These are phyloP conservation scores for Danio aesculapii DNA, from an alignment of 2,797 vertebrate species.

Conservation along the genomic window DNA sequence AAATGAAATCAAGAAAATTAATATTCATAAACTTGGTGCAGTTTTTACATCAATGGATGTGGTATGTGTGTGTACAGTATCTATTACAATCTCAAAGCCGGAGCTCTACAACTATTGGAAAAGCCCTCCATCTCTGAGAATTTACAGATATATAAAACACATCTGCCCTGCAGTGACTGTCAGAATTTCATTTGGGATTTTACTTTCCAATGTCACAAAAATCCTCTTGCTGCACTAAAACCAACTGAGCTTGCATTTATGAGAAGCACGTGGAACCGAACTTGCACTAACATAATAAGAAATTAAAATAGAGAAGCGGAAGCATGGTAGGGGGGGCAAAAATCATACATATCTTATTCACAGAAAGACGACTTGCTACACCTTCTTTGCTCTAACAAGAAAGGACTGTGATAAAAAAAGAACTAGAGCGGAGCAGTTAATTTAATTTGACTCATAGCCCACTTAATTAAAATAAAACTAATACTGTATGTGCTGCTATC, in stretches of 20 bases:
- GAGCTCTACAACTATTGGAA: neutral
- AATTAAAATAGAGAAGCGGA: neutral
- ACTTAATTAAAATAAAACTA: constrained; percentile 6
- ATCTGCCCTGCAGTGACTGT: neutral
- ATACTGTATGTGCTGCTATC: neutral
- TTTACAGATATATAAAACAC: constrained; percentile 23
- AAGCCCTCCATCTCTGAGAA: constrained; percentile 16
- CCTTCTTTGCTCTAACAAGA: constrained; percentile 2
- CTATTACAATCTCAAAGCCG: neutral
- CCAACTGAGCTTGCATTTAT: neutral
- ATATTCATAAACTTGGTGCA: constrained; percentile 31
- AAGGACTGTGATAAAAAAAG: neutral
- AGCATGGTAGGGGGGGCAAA: neutral
- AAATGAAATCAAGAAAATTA: constrained; percentile 33
- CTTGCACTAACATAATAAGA: neutral
- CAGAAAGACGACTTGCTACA: neutral
- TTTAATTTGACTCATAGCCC: constrained; percentile 11
- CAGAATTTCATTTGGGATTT: neutral
- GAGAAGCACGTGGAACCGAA: neutral
- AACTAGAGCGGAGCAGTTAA: neutral
- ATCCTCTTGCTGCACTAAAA: neutral
- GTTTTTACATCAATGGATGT: neutral
- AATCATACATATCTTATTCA: neutral
- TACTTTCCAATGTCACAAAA: neutral
- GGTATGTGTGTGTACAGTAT: neutral